A percentile compares a stretch with the other conserved stretches of the same genome.
Evolutionary conservation across 2,113 vertebrate species (phyloP).

Genomic region (Xenopus laevis): DNA sequence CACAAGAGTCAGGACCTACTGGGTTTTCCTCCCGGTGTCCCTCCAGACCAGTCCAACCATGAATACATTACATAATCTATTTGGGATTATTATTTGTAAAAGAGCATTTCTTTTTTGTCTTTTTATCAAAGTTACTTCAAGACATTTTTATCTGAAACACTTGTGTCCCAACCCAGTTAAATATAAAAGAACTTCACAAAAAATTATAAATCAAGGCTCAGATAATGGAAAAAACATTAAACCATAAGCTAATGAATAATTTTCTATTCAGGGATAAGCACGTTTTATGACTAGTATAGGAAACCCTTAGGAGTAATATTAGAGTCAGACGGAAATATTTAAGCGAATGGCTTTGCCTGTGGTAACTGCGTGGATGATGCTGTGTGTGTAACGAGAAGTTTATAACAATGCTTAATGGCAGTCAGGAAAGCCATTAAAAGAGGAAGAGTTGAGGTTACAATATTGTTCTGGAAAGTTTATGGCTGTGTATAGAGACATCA

Average conservation of each 20-base stretch:
- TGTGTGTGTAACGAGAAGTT: constrained; percentile 45
- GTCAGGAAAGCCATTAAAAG: constrained; percentile 65
- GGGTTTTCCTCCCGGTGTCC: too few species aligned
- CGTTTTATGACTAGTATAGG: constrained; percentile 38
- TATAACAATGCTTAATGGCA: constrained; percentile 58
- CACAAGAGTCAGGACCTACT: too few species aligned
- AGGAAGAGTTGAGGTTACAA: constrained; percentile 68
- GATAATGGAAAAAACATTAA: constrained; percentile 19
- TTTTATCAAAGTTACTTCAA: too few species aligned
- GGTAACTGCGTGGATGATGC: constrained; percentile 40
- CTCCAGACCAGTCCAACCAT: too few species aligned
- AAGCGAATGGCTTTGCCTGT: constrained; percentile 43
- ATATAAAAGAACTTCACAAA: background rate
- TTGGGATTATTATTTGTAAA: too few species aligned
- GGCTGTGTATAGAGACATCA: constrained; percentile 67
- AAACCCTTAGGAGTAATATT: constrained; percentile 45
- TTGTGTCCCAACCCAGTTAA: background rate
- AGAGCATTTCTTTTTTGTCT: too few species aligned
- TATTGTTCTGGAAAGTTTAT: constrained; percentile 65
- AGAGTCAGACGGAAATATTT: constrained; percentile 43
- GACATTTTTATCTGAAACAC: background rate
- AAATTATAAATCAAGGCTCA: constrained; percentile 5
- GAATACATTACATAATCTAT: too few species aligned
- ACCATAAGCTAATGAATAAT: background rate
- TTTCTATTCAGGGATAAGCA: constrained; percentile 25